A percentile compares a stretch with the other conserved stretches of the same genome.
phyloP scores from a whole-genome alignment of 1,140 invertebrate species.

The Tetraneura akinire region DNA sequence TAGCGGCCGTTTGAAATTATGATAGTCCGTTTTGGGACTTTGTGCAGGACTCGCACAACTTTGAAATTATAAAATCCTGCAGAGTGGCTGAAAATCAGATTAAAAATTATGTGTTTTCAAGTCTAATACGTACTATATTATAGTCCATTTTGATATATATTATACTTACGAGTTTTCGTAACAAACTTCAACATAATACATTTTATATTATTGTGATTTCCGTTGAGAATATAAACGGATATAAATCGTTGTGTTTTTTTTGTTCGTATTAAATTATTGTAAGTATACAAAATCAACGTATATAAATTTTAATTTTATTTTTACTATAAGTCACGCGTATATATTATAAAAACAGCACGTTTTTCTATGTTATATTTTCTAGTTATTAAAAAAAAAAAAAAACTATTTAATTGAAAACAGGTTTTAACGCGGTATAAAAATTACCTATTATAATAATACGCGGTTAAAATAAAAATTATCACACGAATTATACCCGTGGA shows the following conservation, averaged over 20 bases:
- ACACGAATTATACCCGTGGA: too few relatives aligned
- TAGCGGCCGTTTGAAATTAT: constrained; percentile 12
- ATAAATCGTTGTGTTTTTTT: not conserved
- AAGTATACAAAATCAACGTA: not conserved
- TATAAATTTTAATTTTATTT: not conserved
- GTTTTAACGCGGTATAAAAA: constrained; percentile 25
- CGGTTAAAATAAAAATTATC: not conserved
- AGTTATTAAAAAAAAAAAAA: constrained; percentile 31
- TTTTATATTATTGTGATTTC: not conserved
- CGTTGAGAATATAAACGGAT: constrained; percentile 1
- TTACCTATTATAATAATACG: not conserved
- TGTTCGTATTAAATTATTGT: not conserved
- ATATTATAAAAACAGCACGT: not conserved
- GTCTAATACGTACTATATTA: not conserved
- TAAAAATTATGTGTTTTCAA: not conserved
- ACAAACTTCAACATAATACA: not conserved
- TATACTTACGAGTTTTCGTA: not conserved
- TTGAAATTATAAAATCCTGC: not conserved
- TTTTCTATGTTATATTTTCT: not conserved
- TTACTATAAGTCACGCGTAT: constrained; percentile 27
- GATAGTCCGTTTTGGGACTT: not conserved
- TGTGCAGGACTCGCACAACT: constrained; percentile 11
- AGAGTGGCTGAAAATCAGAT: not conserved
- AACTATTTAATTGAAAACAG: constrained; percentile 10
- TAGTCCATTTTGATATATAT: not conserved